These are phyloP conservation scores for Phocoena phocoena DNA, from an alignment of 2,113 vertebrate genomes.

Conservation along the genomic window DNA sequence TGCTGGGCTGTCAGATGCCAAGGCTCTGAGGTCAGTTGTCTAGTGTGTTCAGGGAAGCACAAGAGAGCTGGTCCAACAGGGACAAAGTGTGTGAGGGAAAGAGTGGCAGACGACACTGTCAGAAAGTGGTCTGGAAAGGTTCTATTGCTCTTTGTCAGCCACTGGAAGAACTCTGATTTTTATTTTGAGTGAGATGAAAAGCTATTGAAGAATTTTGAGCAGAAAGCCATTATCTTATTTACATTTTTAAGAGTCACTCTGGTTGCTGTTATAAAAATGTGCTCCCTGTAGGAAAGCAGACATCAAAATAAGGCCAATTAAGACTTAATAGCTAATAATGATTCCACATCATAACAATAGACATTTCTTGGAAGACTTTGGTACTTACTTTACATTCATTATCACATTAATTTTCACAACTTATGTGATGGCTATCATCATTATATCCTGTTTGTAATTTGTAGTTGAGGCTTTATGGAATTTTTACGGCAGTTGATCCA, in stretches of 20 bases:
- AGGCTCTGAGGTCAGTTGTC: neutral
- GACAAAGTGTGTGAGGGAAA: too few species aligned
- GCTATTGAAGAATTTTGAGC: neutral
- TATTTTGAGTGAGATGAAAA: neutral
- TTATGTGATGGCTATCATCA: neutral
- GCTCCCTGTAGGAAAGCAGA: neutral
- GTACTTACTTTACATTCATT: neutral
- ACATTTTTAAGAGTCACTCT: neutral
- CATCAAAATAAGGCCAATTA: neutral
- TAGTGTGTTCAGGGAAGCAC: neutral
- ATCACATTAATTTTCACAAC: neutral
- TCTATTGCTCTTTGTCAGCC: neutral
- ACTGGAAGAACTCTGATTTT: neutral
- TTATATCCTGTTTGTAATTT: neutral
- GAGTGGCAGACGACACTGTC: neutral
- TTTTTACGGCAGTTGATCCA: neutral
- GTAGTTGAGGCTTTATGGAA: neutral
- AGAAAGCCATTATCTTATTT: neutral
- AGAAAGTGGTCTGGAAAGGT: fast-evolving
- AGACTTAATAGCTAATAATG: neutral
- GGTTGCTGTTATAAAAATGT: neutral
- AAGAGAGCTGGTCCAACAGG: too few species aligned
- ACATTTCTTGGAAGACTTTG: neutral
- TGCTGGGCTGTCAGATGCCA: neutral
- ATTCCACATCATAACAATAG: neutral